phyloP scores from a whole-genome alignment of 2,113 vertebrate genomes.

The Globicephala melas region DNA sequence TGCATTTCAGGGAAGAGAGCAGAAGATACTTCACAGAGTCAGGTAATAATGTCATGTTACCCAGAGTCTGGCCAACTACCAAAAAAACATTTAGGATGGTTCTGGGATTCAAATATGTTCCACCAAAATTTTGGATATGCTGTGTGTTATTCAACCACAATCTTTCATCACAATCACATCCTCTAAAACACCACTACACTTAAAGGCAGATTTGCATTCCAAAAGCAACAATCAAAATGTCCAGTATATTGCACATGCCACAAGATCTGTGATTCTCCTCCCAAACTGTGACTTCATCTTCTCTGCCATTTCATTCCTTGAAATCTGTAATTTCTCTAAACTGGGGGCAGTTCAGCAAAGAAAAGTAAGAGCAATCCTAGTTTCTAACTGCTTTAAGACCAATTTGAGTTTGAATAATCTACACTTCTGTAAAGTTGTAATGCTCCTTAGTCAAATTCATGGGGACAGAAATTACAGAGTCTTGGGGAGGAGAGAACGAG shows the following conservation, averaged over 20 bases:
- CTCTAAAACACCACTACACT: not conserved
- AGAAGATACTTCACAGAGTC: not conserved
- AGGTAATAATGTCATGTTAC: not conserved
- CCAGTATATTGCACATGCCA: not conserved
- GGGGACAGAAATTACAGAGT: not conserved
- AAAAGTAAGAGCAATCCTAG: not conserved
- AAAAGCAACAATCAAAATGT: not conserved
- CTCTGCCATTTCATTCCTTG: not conserved
- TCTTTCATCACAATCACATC: not conserved
- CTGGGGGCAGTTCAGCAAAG: not conserved
- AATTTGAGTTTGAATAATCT: not conserved
- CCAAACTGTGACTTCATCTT: not conserved
- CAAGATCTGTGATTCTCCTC: not conserved
- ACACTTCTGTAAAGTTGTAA: not conserved
- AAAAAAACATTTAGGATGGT: not conserved
- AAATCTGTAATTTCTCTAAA: constrained; percentile 29
- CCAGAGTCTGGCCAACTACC: not conserved
- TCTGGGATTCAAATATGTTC: not conserved
- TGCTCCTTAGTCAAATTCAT: not conserved
- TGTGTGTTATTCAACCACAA: not conserved
- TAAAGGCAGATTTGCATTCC: not conserved
- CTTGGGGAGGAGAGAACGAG: not conserved
- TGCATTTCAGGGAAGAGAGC: not conserved
- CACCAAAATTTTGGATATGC: not conserved
- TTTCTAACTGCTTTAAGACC: not conserved